A percentile compares a stretch with the other conserved stretches of the same genome.
These are phyloP conservation scores for Eretmochelys imbricata DNA, from an alignment of 2,113 vertebrate genomes.

Conservation along the genomic window DNA sequence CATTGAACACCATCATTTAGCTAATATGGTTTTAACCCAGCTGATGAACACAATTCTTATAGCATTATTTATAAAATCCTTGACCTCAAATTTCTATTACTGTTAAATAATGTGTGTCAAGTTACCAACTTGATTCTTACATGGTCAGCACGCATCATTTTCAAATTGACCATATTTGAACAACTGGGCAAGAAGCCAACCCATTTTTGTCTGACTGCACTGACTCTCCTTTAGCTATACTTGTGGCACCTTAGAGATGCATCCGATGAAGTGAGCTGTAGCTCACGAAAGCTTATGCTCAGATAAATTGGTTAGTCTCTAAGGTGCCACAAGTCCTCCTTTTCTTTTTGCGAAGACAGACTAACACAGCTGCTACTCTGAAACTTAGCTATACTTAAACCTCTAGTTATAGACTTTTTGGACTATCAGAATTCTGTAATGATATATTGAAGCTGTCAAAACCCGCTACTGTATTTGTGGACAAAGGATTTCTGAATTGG, in stretches of 20 bases:
- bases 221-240: not conserved
- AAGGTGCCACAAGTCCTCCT: too few relatives aligned
- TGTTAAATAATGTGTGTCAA: not conserved
- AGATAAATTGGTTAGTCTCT: too few relatives aligned
- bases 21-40: not conserved
- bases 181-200: not conserved
- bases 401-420: constrained; percentile 4
- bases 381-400: not conserved
- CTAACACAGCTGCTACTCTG: too few relatives aligned
- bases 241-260: not conserved
- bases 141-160: not conserved
- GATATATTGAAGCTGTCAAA: constrained; percentile 16
- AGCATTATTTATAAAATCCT: not conserved
- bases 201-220: not conserved
- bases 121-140: not conserved
- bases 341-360: too few relatives aligned
- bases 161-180: not conserved
- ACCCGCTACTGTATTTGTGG: not conserved
- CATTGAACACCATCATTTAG: not conserved
- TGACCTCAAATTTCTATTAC: not conserved
- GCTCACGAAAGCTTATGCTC: too few relatives aligned
- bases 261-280: too few relatives aligned
- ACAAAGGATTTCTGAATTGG: not conserved
- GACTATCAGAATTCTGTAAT: constrained; percentile 26
- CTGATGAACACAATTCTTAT: not conserved